These are phyloP conservation scores for Silurus lanzhouensis DNA, from an alignment of 2,797 vertebrate genomes.

Conservation along the genomic window DNA sequence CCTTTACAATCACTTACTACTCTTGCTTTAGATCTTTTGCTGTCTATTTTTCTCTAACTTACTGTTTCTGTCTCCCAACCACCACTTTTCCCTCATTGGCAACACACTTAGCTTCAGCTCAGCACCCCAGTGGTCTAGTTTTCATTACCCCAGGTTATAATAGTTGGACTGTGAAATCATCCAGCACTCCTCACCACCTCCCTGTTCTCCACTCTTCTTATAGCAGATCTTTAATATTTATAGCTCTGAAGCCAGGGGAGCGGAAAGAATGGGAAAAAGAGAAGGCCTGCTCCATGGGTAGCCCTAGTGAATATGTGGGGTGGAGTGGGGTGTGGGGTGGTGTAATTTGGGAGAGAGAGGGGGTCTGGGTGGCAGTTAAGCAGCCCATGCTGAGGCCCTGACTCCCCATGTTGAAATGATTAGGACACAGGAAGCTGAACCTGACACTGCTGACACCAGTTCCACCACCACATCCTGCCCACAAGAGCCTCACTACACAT, in stretches of 20 bases:
- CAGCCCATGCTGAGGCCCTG: conserved; percentile 61
- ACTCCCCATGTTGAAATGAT: conserved; percentile 82
- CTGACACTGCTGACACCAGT: conserved; percentile 81
- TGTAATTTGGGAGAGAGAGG: conserved; percentile 42
- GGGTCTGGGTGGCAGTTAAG: conserved; percentile 49
- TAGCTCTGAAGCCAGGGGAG: conserved; percentile 67
- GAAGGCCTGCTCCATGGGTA: conserved; percentile 62
- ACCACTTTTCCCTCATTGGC: conserved; percentile 39
- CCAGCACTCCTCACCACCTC: conserved; percentile 54
- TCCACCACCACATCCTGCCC: conserved; percentile 73
- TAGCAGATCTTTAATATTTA: conserved; percentile 75
- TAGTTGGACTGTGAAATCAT: conserved; percentile 84
- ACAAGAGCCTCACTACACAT: conserved; percentile 65
- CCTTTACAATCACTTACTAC: not conserved
- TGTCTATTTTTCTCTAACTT: conserved; percentile 5
- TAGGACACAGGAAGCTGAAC: conserved; percentile 83
- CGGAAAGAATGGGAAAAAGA: conserved; percentile 59
- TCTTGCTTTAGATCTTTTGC: conserved; percentile 4
- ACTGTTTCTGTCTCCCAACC: conserved; percentile 18
- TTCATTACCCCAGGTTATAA: conserved; percentile 77
- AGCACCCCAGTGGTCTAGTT: conserved; percentile 66
- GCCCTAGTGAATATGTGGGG: conserved; percentile 54
- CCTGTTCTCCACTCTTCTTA: conserved; percentile 58
- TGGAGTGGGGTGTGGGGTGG: conserved; percentile 38
- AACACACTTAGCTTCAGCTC: conserved; percentile 19